Conservation (phyloP, 53 echinoderm and acorn worm genomes). For the Luidia sarsii region DNA sequence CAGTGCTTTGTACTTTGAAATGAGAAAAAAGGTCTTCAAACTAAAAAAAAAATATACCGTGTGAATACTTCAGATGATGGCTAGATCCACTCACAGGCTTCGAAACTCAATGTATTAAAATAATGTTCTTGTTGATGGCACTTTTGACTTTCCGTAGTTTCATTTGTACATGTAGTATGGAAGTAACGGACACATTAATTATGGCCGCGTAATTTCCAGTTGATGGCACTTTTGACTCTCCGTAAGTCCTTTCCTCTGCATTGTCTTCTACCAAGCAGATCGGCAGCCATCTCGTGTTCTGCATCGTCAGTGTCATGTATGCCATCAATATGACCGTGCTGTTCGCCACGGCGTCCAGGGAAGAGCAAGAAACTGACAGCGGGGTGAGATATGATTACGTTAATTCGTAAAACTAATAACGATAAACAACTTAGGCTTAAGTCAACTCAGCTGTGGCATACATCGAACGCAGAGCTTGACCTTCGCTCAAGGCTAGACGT, state of each 20-base stretch:
- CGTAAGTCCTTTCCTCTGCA: neutral
- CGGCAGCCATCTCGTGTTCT: slow-evolving; percentile 33
- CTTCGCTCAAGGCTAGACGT: too few species aligned
- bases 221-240: neutral
- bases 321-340: slow-evolving; percentile 10
- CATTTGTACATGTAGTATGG: too few species aligned
- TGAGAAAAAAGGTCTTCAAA: too few species aligned
- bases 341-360: neutral
- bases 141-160: too few species aligned
- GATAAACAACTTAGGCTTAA: neutral
- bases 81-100: too few species aligned
- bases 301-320: slow-evolving; percentile 8
- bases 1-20: too few species aligned
- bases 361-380: neutral
- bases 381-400: neutral
- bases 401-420: neutral
- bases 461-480: too few species aligned
- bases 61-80: too few species aligned
- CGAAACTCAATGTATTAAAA: neutral
- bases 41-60: too few species aligned
- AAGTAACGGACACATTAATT: too few species aligned
- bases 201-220: neutral
- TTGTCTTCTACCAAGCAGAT: neutral
- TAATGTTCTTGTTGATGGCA: neutral
- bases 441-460: too few species aligned